phyloP scores from a whole-genome alignment of 1,140 invertebrate species.

The Drosophila setifemur region DNA sequence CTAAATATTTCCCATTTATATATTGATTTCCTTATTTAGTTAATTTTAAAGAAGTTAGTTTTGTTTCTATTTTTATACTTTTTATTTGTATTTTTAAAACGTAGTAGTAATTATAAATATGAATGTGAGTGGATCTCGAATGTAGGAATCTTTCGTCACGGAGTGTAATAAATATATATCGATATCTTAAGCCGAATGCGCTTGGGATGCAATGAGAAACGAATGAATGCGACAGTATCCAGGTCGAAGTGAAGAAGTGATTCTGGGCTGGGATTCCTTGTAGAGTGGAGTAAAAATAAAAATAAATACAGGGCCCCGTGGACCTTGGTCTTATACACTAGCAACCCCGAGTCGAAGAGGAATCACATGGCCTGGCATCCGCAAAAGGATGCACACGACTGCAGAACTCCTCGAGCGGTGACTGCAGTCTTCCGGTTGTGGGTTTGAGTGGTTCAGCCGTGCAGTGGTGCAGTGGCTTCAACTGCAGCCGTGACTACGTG shows the following conservation, averaged over 20 bases:
- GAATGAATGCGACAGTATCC: conserved; percentile 5
- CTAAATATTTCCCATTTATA: too few species aligned
- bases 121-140: conserved; percentile 32
- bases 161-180: conserved; percentile 64
- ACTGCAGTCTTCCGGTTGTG: conserved; percentile 54
- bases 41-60: background rate
- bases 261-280: background rate
- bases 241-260: background rate
- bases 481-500: conserved; percentile 45
- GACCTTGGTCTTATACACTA: conserved; percentile 67
- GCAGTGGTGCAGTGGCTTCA: background rate
- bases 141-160: conserved; percentile 21
- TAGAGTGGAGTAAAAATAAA: conserved; percentile 13
- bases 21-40: too few species aligned
- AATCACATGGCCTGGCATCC: conserved; percentile 74
- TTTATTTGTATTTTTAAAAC: conserved; percentile 30
- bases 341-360: conserved; percentile 80
- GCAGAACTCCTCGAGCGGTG: conserved; percentile 46
- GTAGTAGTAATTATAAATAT: conserved; percentile 41
- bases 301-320: conserved; percentile 58
- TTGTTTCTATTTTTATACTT: conserved; percentile 4
- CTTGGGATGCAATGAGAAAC: conserved; percentile 16
- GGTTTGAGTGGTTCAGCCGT: background rate
- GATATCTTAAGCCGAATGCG: conserved; percentile 31
- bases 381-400: conserved; percentile 32